Base-by-base conservation (phyloP, 2,888 invertebrate genomes). In the Philaethria dido region DNA sequence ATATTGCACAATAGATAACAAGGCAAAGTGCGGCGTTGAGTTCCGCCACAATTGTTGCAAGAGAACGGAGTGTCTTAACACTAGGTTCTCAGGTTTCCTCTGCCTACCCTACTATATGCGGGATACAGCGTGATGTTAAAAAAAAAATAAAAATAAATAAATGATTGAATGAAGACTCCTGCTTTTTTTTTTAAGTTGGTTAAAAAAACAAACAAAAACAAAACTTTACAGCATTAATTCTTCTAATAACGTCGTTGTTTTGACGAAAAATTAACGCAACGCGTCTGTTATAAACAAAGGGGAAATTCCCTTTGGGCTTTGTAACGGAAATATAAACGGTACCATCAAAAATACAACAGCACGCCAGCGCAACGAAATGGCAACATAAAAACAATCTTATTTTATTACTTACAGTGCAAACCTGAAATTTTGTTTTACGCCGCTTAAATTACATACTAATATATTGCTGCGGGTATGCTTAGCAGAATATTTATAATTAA, bases 321-420 rank as follows among this genome's bases (percentile, higher is more conserved):
- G 33, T 50, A 62, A 52, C 61, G 67, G 68, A 69, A 69, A 66
- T 68, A 62, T 66, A 69, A 70, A 68, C 70, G 44, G 60, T 52
- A 48, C 54, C 66, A 44, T 67, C 62, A 61, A 66, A 70, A 68
- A 61, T 62, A 63, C 42, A 55, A 70, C 66, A 68, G 63, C 62
- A 44, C 18, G 42, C 36, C 48, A n/a, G 54, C 65, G 33, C 59
- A 68, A 72, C 71, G 62, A 66, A 69, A 72, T 72, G 64, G 68
- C 69, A 63, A 57, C 69, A 69, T 72, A 69, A 71, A 71, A 72
- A 71, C 70, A 68, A 73, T 71, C 68, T 70, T 67, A 70, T 74
- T 74, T 74, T 74, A 74, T 73, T 74, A 66, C 68, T 48, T 61
- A 50, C 62, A 44, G 59, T 39, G 62, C 69, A 66, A 66, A 69